Evolutionary conservation across 2,113 vertebrate species (phyloP).

Genomic region (Lepus americanus): DNA sequence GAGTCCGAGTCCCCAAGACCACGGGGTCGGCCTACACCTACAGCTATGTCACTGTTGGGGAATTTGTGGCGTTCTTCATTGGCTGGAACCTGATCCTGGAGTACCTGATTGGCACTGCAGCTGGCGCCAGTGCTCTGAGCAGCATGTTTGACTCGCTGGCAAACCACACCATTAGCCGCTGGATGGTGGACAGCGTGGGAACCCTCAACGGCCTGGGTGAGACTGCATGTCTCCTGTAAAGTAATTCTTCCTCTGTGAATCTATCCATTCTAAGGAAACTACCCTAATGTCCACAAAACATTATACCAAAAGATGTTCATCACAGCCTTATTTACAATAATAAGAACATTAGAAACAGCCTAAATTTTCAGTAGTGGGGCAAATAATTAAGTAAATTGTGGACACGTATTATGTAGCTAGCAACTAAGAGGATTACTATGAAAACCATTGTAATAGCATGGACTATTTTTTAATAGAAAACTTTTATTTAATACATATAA

Average conservation of each 20-base stretch:
- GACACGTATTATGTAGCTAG: background rate
- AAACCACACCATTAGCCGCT: conserved; percentile 97
- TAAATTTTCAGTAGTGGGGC: background rate
- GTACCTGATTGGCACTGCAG: conserved; percentile 98
- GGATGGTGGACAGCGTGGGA: conserved; percentile 95
- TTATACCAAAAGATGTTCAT: conserved; percentile 37
- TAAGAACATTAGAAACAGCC: background rate
- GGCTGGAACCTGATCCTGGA: conserved; percentile 99
- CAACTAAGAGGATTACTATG: background rate
- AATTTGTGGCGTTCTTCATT: conserved; percentile 98
- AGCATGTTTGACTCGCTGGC: conserved; percentile 99
- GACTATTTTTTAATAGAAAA: background rate
- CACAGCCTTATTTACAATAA: conserved; percentile 36
- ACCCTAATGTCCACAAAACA: background rate
- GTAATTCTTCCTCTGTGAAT: background rate
- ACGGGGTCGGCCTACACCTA: conserved; percentile 99
- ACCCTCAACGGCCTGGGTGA: conserved; percentile 95
- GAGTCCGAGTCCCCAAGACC: conserved; percentile 97
- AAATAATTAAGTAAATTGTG: conserved; percentile 22
- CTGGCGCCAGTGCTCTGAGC: conserved; percentile 96
- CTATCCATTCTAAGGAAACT: conserved; percentile 1
- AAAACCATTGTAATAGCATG: background rate
- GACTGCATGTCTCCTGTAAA: conserved; percentile 54
- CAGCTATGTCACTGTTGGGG: conserved; percentile 98
- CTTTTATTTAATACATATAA: no score